Conservation (phyloP, 2,888 invertebrate species). For the Cylloceria caligata region DNA sequence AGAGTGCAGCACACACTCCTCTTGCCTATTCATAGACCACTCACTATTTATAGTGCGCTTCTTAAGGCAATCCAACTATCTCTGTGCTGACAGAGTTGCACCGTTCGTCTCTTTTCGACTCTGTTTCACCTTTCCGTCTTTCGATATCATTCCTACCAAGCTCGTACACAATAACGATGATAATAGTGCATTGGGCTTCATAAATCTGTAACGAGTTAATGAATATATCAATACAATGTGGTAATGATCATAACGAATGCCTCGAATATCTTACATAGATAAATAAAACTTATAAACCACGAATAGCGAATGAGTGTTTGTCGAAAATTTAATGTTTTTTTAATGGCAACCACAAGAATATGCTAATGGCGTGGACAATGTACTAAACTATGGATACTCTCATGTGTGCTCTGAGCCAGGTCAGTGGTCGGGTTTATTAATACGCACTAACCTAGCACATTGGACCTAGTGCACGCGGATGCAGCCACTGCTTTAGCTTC, state of each 20-base stretch:
- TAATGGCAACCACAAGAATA: slow-evolving; percentile 31
- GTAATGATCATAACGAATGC: slow-evolving; percentile 3
- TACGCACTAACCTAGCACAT: slow-evolving; percentile 66
- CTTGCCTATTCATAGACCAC: slow-evolving; percentile 67
- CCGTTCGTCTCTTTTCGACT: slow-evolving; percentile 4
- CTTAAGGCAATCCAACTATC: slow-evolving; percentile 67
- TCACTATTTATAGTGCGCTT: slow-evolving; percentile 67
- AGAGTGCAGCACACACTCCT: slow-evolving; percentile 42
- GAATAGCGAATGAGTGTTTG: not conserved
- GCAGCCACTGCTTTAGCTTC: slow-evolving; percentile 41
- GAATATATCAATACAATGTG: slow-evolving; percentile 14
- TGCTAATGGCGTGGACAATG: slow-evolving; percentile 12
- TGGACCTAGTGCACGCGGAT: slow-evolving; percentile 61
- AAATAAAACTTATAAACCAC: not conserved
- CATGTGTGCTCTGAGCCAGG: slow-evolving; percentile 57
- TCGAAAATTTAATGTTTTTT: not conserved
- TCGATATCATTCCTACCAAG: not conserved
- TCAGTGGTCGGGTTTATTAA: slow-evolving; percentile 68
- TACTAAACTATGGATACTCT: slow-evolving; percentile 8
- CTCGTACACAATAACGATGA: slow-evolving; percentile 4
- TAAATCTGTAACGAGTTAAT: slow-evolving; percentile 26
- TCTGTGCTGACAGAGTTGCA: slow-evolving; percentile 54
- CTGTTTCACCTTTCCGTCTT: not conserved
- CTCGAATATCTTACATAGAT: not conserved
- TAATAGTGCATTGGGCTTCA: slow-evolving; percentile 15